Conservation (phyloP, 37 sponge, comb jelly and placozoan species). For the Lycopodina hypogea region DNA sequence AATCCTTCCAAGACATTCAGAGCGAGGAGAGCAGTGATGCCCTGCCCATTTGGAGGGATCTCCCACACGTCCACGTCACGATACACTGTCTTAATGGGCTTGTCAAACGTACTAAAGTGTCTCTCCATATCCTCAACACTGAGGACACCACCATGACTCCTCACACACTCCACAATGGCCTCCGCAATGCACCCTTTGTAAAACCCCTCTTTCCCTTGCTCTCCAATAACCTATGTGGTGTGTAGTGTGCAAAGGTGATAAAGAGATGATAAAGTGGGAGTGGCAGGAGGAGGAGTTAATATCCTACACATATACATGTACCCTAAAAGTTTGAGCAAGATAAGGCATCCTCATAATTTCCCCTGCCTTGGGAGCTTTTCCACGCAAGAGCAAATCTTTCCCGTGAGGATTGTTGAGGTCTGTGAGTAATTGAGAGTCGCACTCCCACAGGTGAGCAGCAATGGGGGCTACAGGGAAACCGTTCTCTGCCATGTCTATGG, state of each 20-base stretch:
- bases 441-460: slow-evolving; percentile 51
- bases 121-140: slow-evolving; percentile 58
- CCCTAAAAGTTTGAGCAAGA: slow-evolving; percentile 73
- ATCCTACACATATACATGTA: too few species aligned
- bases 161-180: slow-evolving; percentile 72
- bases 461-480: slow-evolving; percentile 78
- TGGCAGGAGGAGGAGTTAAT: not conserved
- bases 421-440: slow-evolving; percentile 30
- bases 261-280: too few species aligned
- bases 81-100: slow-evolving; percentile 67
- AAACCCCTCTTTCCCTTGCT: slow-evolving; percentile 76
- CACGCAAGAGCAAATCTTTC: slow-evolving; percentile 55
- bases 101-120: slow-evolving; percentile 63
- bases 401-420: slow-evolving; percentile 49
- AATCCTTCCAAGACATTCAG: slow-evolving; percentile 72
- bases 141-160: slow-evolving; percentile 62
- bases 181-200: slow-evolving; percentile 73
- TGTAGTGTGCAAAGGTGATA: not conserved
- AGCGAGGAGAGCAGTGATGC: slow-evolving; percentile 79
- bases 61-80: slow-evolving; percentile 79
- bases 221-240: slow-evolving; percentile 34
- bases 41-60: slow-evolving; percentile 89
- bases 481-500: slow-evolving; percentile 69
- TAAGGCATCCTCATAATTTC: slow-evolving; percentile 79
- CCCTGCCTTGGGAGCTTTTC: slow-evolving; percentile 64